A percentile compares a stretch with the other conserved stretches of the same genome.
These are phyloP conservation scores for Paralichthys olivaceus DNA, from an alignment of 2,113 vertebrate genomes.

Conservation along the genomic window DNA sequence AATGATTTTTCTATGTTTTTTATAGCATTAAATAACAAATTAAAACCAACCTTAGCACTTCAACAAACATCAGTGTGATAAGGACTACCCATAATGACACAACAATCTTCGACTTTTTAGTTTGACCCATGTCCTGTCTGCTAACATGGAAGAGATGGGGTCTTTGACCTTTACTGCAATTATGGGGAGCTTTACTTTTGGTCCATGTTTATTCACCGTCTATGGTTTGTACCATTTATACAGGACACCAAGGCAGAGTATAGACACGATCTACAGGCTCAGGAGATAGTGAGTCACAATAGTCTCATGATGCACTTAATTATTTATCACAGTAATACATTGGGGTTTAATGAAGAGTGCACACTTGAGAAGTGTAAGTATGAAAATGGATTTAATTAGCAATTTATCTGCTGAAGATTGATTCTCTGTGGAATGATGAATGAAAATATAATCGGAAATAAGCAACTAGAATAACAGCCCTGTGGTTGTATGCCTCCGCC, in stretches of 20 bases:
- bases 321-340: conserved; percentile 9
- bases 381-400: conserved; percentile 53
- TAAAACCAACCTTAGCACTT: too few relatives aligned
- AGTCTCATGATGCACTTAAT: neutral
- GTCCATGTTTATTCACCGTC: too few relatives aligned
- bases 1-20: too few relatives aligned
- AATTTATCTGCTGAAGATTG: conserved; percentile 27
- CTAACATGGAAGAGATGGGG: too few relatives aligned
- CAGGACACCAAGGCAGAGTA: neutral
- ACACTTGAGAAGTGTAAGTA: conserved; percentile 10
- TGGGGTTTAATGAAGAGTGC: conserved; percentile 38
- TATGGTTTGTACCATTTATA: neutral
- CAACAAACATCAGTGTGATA: too few relatives aligned
- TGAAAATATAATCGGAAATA: conserved; percentile 5
- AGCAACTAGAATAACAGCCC: too few relatives aligned
- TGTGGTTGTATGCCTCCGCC: too few relatives aligned
- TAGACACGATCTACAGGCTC: neutral
- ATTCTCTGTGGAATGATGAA: conserved; percentile 4
- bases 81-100: too few relatives aligned
- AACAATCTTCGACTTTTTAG: too few relatives aligned
- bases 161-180: too few relatives aligned
- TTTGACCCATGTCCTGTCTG: neutral
- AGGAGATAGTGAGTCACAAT: conserved; percentile 15
- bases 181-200: too few relatives aligned
- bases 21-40: too few relatives aligned